Base-by-base conservation (phyloP, 2,888 invertebrate genomes). In the Ormyrus rosae region DNA sequence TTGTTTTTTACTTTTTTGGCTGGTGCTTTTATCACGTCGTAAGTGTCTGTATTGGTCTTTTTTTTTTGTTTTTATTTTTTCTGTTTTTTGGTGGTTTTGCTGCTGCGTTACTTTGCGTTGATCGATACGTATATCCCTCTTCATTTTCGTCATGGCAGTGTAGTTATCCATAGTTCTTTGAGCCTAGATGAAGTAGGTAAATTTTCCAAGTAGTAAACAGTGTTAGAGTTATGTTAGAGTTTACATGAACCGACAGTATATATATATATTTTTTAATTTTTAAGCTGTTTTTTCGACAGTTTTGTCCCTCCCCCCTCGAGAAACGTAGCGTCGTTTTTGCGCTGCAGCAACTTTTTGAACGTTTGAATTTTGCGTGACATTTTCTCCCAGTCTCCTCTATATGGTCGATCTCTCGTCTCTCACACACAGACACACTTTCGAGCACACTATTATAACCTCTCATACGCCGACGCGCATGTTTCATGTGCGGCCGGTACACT, bases 321-420 rank as follows among this genome's bases (percentile, higher is more conserved):
- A 34, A 3, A 4, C 34, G 3, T 0, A 34, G 34, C 34, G 34
- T 34, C 34, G 34, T 34, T 34, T 34, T 34, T 34, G 34, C 34
- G 34, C 34, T 34, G 45, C 1, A 10, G 10, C 5, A 34, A 48
- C 56, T 45, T 76, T 81, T 81, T 78, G 55, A 5, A 75, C 45
- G 61, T 78, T 75, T 74, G 67, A 68, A 74, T 76, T 76, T 79
- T 81, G 63, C 81, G 74, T 81, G 76, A 81, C 68, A 78, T 81
- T 79, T 79, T 68, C 19, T 13, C 65, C 73, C 76, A 79, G 81
- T 80, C 78, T 80, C 75, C 72, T 78, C 78, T 82, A 75, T 67
- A 75, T 72, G 68, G 45, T n/a, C 61, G 65, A 78, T 65, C 51
- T 77, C 61, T 78, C 80, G 45, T 80, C 67, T 61, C 46, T 11